phyloP scores from a whole-genome alignment of 2,797 vertebrate species.

The Cossypha heuglini region DNA sequence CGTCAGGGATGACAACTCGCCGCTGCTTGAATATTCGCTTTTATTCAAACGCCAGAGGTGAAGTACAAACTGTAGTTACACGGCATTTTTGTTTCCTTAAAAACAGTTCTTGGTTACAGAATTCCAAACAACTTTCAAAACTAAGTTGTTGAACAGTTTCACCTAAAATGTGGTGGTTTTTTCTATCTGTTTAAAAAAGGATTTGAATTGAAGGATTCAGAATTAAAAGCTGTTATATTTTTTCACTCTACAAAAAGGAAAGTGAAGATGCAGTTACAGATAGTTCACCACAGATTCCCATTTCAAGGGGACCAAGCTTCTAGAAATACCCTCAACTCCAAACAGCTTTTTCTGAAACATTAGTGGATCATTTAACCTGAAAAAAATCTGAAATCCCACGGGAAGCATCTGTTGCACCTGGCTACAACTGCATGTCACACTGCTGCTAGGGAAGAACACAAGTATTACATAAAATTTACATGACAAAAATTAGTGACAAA shows the following conservation, averaged over 20 bases:
- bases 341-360: not conserved
- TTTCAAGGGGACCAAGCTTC: not conserved
- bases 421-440: not conserved
- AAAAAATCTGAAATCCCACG: not conserved
- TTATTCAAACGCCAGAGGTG: constrained; percentile 72
- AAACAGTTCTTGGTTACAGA: constrained; percentile 58
- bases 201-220: not conserved
- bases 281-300: not conserved
- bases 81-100: constrained; percentile 62
- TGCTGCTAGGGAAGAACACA: not conserved
- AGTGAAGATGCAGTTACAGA: constrained; percentile 23
- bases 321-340: not conserved
- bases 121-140: constrained; percentile 72
- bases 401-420: not conserved
- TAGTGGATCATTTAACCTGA: not conserved
- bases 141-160: constrained; percentile 55
- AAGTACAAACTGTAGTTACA: constrained; percentile 71
- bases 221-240: constrained; percentile 32
- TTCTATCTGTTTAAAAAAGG: constrained; percentile 17
- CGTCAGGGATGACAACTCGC: constrained; percentile 1
- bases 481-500: not conserved
- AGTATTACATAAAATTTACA: not conserved
- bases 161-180: not conserved
- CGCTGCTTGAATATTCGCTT: constrained; percentile 22
- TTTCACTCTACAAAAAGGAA: constrained; percentile 68